phyloP scores from a whole-genome alignment of 2,113 vertebrate genomes.

The Geothlypis trichas region DNA sequence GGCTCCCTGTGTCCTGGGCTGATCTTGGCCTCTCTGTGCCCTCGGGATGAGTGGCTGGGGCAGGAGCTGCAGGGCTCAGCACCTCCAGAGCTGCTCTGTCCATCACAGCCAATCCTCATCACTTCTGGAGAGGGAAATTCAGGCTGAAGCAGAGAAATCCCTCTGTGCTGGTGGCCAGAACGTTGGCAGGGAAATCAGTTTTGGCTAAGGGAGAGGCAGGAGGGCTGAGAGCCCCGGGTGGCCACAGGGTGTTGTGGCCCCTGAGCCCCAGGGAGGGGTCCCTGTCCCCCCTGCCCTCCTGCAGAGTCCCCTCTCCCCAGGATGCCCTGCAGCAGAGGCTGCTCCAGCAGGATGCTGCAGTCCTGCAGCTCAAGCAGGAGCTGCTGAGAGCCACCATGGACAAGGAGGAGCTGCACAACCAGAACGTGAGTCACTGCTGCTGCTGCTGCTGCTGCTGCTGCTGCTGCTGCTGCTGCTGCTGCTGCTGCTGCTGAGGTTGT shows the following conservation, averaged over 20 bases:
- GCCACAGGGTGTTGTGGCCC: too few relatives aligned
- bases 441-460: background rate
- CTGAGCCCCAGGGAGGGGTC: background rate
- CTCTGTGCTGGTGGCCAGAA: background rate
- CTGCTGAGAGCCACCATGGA: slow-evolving; percentile 88
- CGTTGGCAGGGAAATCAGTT: background rate
- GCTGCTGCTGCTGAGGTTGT: background rate
- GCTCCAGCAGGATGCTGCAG: slow-evolving; percentile 85
- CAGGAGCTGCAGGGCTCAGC: background rate
- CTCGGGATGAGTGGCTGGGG: background rate
- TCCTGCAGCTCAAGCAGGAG: slow-evolving; percentile 96
- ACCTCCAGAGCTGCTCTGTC: background rate
- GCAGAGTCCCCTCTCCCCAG: slow-evolving; percentile 64
- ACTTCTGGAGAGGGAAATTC: background rate
- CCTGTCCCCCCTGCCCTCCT: background rate
- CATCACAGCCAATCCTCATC: background rate
- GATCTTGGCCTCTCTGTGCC: background rate
- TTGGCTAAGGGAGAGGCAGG: background rate
- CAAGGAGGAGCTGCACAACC: slow-evolving; percentile 89
- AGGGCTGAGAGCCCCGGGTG: background rate
- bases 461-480: slow-evolving; percentile 14
- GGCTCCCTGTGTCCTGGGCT: background rate
- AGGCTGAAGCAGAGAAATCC: background rate
- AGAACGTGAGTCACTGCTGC: slow-evolving; percentile 83
- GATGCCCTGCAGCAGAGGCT: slow-evolving; percentile 94